phyloP scores from a whole-genome alignment of 2,888 invertebrate genomes.

The Pollenia angustigena region DNA sequence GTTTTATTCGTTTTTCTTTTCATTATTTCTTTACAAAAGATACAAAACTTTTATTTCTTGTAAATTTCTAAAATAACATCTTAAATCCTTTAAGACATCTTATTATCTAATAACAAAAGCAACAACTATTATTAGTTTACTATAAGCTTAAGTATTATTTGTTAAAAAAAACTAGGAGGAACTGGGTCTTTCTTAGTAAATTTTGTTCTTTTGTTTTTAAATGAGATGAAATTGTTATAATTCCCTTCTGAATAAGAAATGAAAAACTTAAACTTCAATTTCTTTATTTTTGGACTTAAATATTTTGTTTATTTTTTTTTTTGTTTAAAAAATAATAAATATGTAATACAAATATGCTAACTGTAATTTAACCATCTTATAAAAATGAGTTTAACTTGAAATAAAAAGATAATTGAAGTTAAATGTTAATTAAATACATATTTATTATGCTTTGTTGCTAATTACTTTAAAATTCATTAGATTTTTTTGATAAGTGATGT shows the following conservation, averaged over 20 bases:
- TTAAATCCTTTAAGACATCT: conserved; percentile 49
- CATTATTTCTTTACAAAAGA: conserved; percentile 32
- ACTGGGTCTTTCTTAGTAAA: conserved; percentile 49
- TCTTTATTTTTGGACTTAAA: conserved; percentile 26
- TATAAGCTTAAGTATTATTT: conserved; percentile 67
- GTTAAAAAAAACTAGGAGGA: conserved; percentile 45
- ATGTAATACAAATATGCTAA: too few relatives aligned
- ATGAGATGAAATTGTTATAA: conserved; percentile 41
- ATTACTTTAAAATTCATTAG: too few relatives aligned
- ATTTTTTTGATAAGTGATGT: too few relatives aligned
- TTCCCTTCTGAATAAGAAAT: not conserved
- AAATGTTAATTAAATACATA: conserved; percentile 34
- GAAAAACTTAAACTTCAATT: conserved; percentile 38
- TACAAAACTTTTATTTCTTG: conserved; percentile 20
- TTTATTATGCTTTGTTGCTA: too few relatives aligned
- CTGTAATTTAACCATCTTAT: too few relatives aligned
- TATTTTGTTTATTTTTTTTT: conserved; percentile 32
- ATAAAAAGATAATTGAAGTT: conserved; percentile 23
- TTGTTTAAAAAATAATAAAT: not conserved
- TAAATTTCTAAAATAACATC: conserved; percentile 41
- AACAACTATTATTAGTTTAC: conserved; percentile 40
- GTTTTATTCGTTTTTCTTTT: conserved; percentile 26
- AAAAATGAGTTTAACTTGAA: not conserved
- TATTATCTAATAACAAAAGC: conserved; percentile 9
- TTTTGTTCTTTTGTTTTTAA: conserved; percentile 7